A percentile compares a stretch with the other conserved stretches of the same genome.
Evolutionary conservation across 2,888 invertebrate species (phyloP).

Genomic region (Catocala sponsa): DNA sequence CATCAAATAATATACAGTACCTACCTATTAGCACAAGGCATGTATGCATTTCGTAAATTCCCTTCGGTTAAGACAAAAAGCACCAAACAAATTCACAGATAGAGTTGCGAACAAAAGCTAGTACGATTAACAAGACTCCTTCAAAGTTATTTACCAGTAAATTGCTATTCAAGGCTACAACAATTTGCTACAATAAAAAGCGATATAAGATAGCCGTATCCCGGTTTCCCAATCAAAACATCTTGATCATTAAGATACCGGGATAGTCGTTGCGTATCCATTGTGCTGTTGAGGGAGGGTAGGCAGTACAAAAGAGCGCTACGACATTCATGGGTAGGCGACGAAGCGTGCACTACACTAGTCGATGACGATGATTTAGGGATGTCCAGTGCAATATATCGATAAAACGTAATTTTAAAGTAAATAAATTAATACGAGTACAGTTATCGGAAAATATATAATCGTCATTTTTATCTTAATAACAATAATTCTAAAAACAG

Average conservation of each 20-base stretch:
- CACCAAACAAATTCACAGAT: too few relatives aligned
- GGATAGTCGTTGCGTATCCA: slow-evolving; percentile 28
- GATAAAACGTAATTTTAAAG: slow-evolving; percentile 6
- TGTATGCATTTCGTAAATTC: too few relatives aligned
- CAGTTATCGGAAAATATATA: too few relatives aligned
- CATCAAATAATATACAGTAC: too few relatives aligned
- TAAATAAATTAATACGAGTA: too few relatives aligned
- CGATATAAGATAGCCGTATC: neutral
- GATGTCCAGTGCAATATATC: slow-evolving; percentile 45
- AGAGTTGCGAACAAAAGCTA: too few relatives aligned
- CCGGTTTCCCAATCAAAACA: slow-evolving; percentile 42
- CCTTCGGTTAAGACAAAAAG: too few relatives aligned
- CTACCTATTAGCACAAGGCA: too few relatives aligned
- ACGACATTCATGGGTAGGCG: slow-evolving; percentile 82
- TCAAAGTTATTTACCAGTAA: too few relatives aligned
- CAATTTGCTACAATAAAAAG: neutral
- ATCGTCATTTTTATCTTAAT: too few relatives aligned
- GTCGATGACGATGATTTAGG: slow-evolving; percentile 82
- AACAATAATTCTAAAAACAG: too few relatives aligned
- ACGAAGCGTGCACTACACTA: slow-evolving; percentile 81
- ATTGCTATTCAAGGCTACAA: neutral
- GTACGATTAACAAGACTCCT: too few relatives aligned
- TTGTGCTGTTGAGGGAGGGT: slow-evolving; percentile 46
- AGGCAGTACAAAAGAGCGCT: slow-evolving; percentile 76
- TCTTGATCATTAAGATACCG: slow-evolving; percentile 49